Evolutionary conservation across 2,888 invertebrate genomes (phyloP).

Genomic region (Agrotis ipsilon): DNA sequence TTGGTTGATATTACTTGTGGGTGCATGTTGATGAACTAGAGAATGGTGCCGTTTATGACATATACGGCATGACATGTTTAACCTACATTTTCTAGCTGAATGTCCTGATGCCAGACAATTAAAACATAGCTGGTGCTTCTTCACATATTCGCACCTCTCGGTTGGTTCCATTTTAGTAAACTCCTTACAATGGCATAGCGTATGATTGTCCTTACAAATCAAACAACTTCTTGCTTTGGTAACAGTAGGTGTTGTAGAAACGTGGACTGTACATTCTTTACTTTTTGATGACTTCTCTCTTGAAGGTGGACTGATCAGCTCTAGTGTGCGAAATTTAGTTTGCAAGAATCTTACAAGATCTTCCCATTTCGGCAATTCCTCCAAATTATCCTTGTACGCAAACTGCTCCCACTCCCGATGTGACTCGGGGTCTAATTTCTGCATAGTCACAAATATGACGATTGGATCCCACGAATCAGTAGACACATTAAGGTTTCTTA

Average conservation of each 20-base stretch:
- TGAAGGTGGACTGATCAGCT: conserved; percentile 3
- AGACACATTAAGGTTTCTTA: conserved; percentile 3
- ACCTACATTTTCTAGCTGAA: conserved; percentile 43
- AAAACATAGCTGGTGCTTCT: conserved; percentile 55
- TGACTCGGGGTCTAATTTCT: conserved; percentile 61
- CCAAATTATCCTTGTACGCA: conserved; percentile 7
- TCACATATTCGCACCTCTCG: conserved; percentile 46
- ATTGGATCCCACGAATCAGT: conserved; percentile 52
- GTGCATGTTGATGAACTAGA: conserved; percentile 21
- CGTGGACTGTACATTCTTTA: conserved; percentile 2
- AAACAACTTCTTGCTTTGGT: conserved; percentile 13
- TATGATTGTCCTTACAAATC: conserved; percentile 51
- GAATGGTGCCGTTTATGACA: conserved; percentile 17
- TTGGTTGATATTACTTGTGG: not conserved
- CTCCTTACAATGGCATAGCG: conserved; percentile 58
- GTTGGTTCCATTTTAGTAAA: conserved; percentile 51
- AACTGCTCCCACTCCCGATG: conserved; percentile 58
- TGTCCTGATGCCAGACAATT: conserved; percentile 61
- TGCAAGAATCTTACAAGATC: conserved; percentile 24
- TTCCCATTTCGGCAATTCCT: conserved; percentile 21
- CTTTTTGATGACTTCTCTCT: conserved; percentile 13
- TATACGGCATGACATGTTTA: conserved; percentile 39
- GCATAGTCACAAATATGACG: conserved; percentile 55
- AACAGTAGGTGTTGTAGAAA: not conserved
- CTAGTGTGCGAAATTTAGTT: conserved; percentile 20